phyloP scores from a whole-genome alignment of 2,113 vertebrate species.

The Clarias macrocephalus region DNA sequence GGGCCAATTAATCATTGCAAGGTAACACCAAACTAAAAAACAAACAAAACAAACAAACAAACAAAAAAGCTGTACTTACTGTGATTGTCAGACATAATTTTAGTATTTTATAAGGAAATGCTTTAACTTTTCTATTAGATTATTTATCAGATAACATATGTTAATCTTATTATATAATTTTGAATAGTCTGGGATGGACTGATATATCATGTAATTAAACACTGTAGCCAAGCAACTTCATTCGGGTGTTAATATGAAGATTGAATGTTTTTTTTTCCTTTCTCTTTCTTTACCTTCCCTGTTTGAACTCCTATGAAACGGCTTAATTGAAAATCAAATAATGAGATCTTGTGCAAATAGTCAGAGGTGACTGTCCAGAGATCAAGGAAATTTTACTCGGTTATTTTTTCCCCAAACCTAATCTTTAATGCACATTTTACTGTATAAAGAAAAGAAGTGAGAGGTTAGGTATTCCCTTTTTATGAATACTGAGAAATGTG shows the following conservation, averaged over 20 bases:
- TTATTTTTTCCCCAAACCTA: not conserved
- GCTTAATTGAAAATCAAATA: constrained; percentile 34
- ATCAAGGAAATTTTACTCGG: not conserved
- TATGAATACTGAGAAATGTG: not conserved
- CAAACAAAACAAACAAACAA: constrained; percentile 23
- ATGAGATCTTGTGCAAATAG: constrained; percentile 2
- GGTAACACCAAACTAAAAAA: constrained; percentile 6
- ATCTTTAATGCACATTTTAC: not conserved
- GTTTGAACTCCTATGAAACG: not conserved
- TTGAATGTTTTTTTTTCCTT: not conserved
- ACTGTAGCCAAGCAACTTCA: not conserved
- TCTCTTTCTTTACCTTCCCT: not conserved
- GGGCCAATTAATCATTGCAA: constrained; percentile 54
- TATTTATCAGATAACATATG: not conserved
- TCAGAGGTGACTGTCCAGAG: not conserved
- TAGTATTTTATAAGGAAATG: constrained; percentile 23
- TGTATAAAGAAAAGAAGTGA: not conserved
- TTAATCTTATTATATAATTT: constrained; percentile 23
- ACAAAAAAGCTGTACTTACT: constrained; percentile 40
- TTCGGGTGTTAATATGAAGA: constrained; percentile 2
- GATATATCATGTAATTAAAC: not conserved
- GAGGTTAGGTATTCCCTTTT: not conserved
- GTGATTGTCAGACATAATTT: constrained; percentile 39
- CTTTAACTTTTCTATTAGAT: constrained; percentile 2
- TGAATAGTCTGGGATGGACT: constrained; percentile 21